phyloP scores from a whole-genome alignment of 2,888 invertebrate genomes.

The Microplitis manilae region DNA sequence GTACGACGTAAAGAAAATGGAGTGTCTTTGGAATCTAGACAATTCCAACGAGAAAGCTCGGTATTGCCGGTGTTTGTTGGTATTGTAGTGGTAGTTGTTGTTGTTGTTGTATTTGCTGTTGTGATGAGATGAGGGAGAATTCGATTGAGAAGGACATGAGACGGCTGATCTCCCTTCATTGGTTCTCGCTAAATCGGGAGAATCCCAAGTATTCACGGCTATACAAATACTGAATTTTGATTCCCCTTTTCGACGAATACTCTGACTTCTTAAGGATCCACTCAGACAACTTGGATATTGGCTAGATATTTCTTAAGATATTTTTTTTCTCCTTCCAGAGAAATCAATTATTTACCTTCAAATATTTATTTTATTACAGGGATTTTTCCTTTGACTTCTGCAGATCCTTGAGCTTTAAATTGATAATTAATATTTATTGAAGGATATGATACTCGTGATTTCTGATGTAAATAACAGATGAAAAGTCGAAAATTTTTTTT shows the following conservation, averaged over 20 bases:
- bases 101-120: background rate
- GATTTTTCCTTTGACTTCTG: background rate
- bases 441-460: background rate
- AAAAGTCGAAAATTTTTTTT: background rate
- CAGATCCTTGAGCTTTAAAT: background rate
- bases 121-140: conserved; percentile 9
- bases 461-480: background rate
- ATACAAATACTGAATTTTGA: conserved; percentile 15
- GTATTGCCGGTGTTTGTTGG: background rate
- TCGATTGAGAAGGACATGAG: conserved; percentile 17
- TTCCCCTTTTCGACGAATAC: conserved; percentile 16
- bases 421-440: background rate
- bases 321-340: background rate
- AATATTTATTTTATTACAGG: background rate
- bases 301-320: background rate
- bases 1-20: conserved; percentile 44
- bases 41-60: conserved; percentile 54
- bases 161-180: conserved; percentile 8
- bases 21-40: conserved; percentile 68
- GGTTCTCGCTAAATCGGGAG: conserved; percentile 10
- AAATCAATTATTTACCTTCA: background rate
- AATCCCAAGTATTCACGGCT: conserved; percentile 12
- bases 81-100: background rate
- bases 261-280: conserved; percentile 19
- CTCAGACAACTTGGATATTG: conserved; percentile 7